Base-by-base conservation (phyloP, 2,888 invertebrate species). In the Osmoderma eremita region DNA sequence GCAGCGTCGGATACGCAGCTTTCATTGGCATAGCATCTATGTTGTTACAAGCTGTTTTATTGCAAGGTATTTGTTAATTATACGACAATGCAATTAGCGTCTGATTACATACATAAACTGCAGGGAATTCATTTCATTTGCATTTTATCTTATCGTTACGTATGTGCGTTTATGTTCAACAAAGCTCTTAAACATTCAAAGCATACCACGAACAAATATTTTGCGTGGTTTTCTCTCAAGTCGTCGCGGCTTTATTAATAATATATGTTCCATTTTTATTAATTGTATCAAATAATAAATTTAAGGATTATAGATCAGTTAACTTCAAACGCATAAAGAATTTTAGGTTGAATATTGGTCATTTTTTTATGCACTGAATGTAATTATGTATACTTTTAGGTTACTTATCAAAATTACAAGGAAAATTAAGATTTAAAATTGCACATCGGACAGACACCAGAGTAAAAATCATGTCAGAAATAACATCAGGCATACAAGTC, bases 381-480 rank as follows among this genome's bases (percentile, higher is more conserved):
- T 30, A 30, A 6, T 30, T 10, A 5, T 2, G 6, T 30, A 6
- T 30, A 10, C 10, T 30, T 30, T 30, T 30, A 85, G 85, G 85
- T 24, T 85, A 83, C 69, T 77, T 86, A 66, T 83, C 83, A 8
- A 84, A 79, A 75, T 75, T 81, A 66, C 83, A 82, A 68, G 84
- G 85, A 13, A 79, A 78, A 64, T 77, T 84, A 41, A 78, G 86
- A 36, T 77, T 76, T 69, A 84, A 83, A 78, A 84, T 85, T 63
- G 86, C 86, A 0, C 63, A 79, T 3, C 78, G 79, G 69, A 86
- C 91, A 0, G 91, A 92, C 78, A 86, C 88, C 72, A 80, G 92
- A 54, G 88, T 92, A 2, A 85, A 89, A 39, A 77, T 91, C 2
- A 91, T 91, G 91, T 89, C 88, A 75, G 91, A 92, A 81, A 89